Conservation (phyloP, 2,888 invertebrate genomes). For the Caenorhabditis auriculariae region DNA sequence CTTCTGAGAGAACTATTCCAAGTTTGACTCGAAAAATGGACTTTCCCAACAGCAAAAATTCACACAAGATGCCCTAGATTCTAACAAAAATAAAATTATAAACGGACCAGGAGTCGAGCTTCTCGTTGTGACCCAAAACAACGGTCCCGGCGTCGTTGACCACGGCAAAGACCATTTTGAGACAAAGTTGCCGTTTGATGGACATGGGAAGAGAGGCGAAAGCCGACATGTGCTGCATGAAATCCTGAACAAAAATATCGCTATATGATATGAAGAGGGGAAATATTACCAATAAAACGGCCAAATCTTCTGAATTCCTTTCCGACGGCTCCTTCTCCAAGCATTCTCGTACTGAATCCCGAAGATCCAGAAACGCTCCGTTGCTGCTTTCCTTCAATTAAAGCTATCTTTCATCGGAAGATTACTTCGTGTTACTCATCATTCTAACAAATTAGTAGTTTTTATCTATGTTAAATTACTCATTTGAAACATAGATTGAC, state of each 20-base stretch:
- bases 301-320: conserved; percentile 91
- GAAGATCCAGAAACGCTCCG: conserved; percentile 31
- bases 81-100: conserved; percentile 1
- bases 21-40: no score
- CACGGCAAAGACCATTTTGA: conserved; percentile 93
- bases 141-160: conserved; percentile 94
- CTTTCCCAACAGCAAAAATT: not conserved
- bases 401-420: no score
- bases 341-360: conserved; percentile 91
- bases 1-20: no score
- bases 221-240: conserved; percentile 85
- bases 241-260: conserved; percentile 70
- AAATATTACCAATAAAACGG: conserved; percentile 74
- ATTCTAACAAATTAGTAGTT: no score
- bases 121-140: conserved; percentile 98
- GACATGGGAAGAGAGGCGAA: conserved; percentile 90
- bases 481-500: no score
- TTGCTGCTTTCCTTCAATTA: conserved; percentile 41
- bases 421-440: no score
- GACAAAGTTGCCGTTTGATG: conserved; percentile 88
- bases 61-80: not conserved
- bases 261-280: not conserved
- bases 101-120: conserved; percentile 86
- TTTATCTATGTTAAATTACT: no score
- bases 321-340: conserved; percentile 95